These are phyloP conservation scores for Larimichthys crocea DNA, from an alignment of 2,113 vertebrate genomes.

Conservation along the genomic window DNA sequence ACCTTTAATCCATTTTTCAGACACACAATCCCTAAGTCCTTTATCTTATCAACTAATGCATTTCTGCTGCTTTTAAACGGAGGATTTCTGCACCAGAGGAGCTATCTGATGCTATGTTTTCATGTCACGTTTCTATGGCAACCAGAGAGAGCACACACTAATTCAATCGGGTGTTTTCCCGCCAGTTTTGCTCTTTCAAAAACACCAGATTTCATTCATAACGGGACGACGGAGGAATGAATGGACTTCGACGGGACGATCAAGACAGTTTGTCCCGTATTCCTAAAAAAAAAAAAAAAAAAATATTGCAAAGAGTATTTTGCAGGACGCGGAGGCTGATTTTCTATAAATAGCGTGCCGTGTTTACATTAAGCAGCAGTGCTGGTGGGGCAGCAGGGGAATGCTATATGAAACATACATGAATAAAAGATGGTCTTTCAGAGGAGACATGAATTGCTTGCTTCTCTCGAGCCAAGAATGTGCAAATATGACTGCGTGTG, in stretches of 20 bases:
- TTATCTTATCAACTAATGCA: not conserved
- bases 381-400: constrained; percentile 36
- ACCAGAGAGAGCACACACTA: not conserved
- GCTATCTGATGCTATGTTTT: not conserved
- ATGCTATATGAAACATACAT: constrained; percentile 62
- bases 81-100: not conserved
- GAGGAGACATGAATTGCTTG: constrained; percentile 33
- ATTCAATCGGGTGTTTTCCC: not conserved
- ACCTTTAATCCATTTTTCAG: not conserved
- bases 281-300: constrained; percentile 56
- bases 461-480: constrained; percentile 29
- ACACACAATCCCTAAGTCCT: not conserved
- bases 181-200: not conserved
- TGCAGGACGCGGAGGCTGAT: constrained; percentile 15
- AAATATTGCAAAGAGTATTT: not conserved
- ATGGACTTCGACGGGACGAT: constrained; percentile 6
- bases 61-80: not conserved
- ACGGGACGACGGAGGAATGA: not conserved
- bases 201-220: not conserved
- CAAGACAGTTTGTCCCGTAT: constrained; percentile 3
- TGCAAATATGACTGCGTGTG: constrained; percentile 1
- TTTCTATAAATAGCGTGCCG: constrained; percentile 67
- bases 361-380: constrained; percentile 63
- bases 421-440: constrained; percentile 65
- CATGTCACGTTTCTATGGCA: not conserved